Conservation (phyloP, 2,113 vertebrate species). For the Anseranas semipalmata region DNA sequence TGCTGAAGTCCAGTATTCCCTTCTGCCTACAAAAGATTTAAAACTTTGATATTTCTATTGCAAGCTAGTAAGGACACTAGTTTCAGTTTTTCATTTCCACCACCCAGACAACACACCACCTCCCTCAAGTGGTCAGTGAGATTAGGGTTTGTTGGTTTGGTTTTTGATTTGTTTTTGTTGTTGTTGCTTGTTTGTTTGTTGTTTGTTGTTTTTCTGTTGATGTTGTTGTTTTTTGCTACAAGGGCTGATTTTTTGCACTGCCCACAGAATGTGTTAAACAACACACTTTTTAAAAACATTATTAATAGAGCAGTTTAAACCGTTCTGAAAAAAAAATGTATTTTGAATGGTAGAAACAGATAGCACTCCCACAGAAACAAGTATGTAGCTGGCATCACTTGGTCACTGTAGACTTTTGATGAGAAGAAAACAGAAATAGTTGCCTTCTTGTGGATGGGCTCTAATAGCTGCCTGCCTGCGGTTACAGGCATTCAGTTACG, state of each 20-base stretch:
- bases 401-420: not conserved
- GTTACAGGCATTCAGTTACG: constrained; percentile 4
- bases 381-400: not conserved
- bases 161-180: too few relatives aligned
- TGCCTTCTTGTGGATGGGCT: constrained; percentile 11
- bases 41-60: constrained; percentile 46
- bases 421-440: constrained; percentile 14
- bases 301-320: constrained; percentile 5
- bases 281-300: not conserved
- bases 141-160: constrained; percentile 25
- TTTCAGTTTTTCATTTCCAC: constrained; percentile 18
- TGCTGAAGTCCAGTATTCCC: constrained; percentile 4
- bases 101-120: constrained; percentile 72
- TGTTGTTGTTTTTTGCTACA: constrained; percentile 37
- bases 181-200: not conserved
- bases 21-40: constrained; percentile 35
- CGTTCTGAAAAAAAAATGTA: not conserved
- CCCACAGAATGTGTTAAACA: constrained; percentile 16
- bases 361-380: not conserved
- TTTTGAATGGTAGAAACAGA: not conserved
- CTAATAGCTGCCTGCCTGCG: constrained; percentile 19
- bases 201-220: not conserved
- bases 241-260: constrained; percentile 6
- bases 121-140: constrained; percentile 75
- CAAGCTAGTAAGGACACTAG: constrained; percentile 10